These are phyloP conservation scores for Sogatella furcifera DNA, from an alignment of 1,140 invertebrate genomes.

Conservation along the genomic window DNA sequence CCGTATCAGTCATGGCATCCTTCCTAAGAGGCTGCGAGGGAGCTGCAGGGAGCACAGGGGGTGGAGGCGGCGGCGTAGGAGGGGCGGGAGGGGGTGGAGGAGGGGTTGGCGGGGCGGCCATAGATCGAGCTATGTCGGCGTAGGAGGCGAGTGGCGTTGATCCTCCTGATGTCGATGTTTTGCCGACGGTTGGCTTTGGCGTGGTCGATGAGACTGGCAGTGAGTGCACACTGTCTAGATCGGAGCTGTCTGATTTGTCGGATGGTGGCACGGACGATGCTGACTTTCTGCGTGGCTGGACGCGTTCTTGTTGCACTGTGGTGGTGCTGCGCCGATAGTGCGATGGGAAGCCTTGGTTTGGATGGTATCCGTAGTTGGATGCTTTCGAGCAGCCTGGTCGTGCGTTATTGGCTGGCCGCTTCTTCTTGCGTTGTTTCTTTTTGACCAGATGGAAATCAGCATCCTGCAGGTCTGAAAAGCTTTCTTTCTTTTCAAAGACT, in stretches of 20 bases:
- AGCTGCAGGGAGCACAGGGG: not conserved
- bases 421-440: constrained; percentile 54
- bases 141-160: constrained; percentile 55
- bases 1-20: constrained; percentile 10
- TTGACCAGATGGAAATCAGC: constrained; percentile 58
- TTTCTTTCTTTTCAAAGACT: not conserved
- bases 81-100: not conserved
- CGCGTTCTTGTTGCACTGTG: constrained; percentile 7
- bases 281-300: constrained; percentile 35
- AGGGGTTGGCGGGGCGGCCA: constrained; percentile 6
- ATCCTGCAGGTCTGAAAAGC: constrained; percentile 5
- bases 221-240: constrained; percentile 61
- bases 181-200: constrained; percentile 26
- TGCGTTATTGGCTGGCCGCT: not conserved
- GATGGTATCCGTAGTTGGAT: not conserved
- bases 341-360: not conserved
- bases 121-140: constrained; percentile 49
- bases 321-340: not conserved
- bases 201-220: constrained; percentile 48
- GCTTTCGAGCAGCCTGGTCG: no score
- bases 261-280: constrained; percentile 51
- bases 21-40: constrained; percentile 8
- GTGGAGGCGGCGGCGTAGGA: not conserved
- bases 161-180: constrained; percentile 30
- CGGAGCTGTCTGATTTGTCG: constrained; percentile 60